These are phyloP conservation scores for Torymus tubicola DNA, from an alignment of 2,888 invertebrate species.

Conservation along the genomic window DNA sequence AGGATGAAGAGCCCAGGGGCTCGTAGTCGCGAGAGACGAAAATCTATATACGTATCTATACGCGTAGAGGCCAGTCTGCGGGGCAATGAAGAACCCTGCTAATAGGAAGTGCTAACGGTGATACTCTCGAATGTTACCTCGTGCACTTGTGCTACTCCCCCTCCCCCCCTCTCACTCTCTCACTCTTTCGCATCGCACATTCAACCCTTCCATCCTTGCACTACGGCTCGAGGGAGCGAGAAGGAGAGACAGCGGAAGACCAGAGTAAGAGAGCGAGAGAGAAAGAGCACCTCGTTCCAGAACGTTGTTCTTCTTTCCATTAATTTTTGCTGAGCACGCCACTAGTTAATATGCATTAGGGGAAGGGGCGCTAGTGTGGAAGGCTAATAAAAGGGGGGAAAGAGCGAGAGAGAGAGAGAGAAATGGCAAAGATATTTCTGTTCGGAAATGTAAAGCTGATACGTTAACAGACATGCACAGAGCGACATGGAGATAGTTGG, in stretches of 20 bases:
- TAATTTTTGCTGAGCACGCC: conserved; percentile 74
- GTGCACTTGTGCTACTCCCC: conserved; percentile 40
- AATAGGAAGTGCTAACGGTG: conserved; percentile 73
- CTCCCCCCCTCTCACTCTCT: conserved; percentile 41
- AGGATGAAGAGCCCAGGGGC: conserved; percentile 33
- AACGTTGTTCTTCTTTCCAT: conserved; percentile 70
- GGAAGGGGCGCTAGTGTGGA: conserved; percentile 33
- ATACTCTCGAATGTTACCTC: conserved; percentile 69
- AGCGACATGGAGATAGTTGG: no score
- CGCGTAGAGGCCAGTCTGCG: conserved; percentile 17
- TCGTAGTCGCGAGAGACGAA: conserved; percentile 5
- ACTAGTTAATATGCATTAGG: conserved; percentile 74
- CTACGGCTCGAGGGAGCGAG: no score
- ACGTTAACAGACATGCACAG: conserved; percentile 17
- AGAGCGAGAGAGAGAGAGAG: not conserved
- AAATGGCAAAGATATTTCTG: not conserved
- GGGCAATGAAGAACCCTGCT: conserved; percentile 72
- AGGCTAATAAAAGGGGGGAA: conserved; percentile 20
- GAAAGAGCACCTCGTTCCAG: conserved; percentile 34
- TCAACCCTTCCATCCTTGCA: not conserved
- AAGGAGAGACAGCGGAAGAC: no score
- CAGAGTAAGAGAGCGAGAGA: conserved; percentile 1
- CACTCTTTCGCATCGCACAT: conserved; percentile 46
- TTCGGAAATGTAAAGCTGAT: conserved; percentile 25
- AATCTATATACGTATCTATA: conserved; percentile 16